Conservation (phyloP, 2,113 vertebrate genomes). For the Copsychus sechellarum region DNA sequence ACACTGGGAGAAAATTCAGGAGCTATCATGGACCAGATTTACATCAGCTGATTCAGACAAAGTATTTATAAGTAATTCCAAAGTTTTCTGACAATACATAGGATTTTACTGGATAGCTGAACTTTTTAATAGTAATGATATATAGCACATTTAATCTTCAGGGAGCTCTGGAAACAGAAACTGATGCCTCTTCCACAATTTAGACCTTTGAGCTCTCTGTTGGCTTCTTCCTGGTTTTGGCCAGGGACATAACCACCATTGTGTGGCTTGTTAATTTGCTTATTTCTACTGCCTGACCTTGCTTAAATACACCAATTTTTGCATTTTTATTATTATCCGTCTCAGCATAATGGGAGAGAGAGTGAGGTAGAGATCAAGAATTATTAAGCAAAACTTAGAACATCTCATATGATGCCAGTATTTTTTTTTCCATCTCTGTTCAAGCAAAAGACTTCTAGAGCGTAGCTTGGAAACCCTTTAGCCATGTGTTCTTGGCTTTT, state of each 20-base stretch:
- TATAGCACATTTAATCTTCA: background rate
- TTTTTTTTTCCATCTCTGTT: background rate
- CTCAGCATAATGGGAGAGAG: background rate
- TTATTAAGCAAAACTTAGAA: background rate
- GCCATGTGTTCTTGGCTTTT: background rate
- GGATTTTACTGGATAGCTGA: background rate
- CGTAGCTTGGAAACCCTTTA: background rate
- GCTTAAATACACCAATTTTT: background rate
- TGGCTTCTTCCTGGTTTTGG: slow-evolving; percentile 12
- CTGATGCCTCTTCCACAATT: background rate
- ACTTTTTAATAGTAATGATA: background rate
- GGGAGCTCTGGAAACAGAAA: background rate
- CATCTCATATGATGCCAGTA: background rate
- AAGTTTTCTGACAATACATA: background rate
- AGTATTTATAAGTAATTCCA: background rate
- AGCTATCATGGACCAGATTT: background rate
- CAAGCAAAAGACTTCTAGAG: background rate
- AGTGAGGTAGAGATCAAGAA: background rate
- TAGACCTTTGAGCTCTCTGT: background rate
- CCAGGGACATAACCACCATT: background rate
- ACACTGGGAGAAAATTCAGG: background rate
- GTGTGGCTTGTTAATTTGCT: background rate
- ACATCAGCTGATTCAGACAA: background rate
- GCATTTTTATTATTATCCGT: background rate
- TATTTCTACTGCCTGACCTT: background rate